Conservation (phyloP, 2,113 vertebrate genomes). For the Herpetotheres cachinnans region DNA sequence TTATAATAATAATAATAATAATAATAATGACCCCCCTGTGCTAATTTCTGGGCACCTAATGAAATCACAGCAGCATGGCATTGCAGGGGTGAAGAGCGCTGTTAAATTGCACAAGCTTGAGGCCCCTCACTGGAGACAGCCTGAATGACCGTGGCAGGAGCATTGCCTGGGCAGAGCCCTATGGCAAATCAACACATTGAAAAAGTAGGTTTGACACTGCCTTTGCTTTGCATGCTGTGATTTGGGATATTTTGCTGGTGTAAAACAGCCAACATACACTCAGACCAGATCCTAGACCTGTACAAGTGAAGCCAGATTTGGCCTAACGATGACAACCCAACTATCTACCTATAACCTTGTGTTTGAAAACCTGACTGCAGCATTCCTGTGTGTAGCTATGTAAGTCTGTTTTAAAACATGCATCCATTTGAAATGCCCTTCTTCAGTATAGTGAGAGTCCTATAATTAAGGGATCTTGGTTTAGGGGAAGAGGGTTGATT, state of each 20-base stretch:
- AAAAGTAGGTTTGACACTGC: neutral
- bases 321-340: neutral
- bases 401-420: neutral
- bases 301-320: neutral
- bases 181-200: neutral
- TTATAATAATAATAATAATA: neutral
- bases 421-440: neutral
- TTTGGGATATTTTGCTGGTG: neutral
- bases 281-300: neutral
- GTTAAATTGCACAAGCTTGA: neutral
- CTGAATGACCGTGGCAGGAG: neutral
- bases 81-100: neutral
- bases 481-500: slow-evolving; percentile 44
- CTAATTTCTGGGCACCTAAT: neutral
- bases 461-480: slow-evolving; percentile 42
- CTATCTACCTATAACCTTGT: neutral
- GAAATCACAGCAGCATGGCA: neutral
- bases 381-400: neutral
- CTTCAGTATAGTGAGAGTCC: neutral
- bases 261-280: neutral
- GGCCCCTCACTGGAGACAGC: neutral
- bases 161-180: neutral
- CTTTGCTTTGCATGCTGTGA: neutral
- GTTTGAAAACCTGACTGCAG: neutral
- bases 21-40: no score